Base-by-base conservation (phyloP, 2,888 invertebrate genomes). In the Lasioglossum oenotherae region DNA sequence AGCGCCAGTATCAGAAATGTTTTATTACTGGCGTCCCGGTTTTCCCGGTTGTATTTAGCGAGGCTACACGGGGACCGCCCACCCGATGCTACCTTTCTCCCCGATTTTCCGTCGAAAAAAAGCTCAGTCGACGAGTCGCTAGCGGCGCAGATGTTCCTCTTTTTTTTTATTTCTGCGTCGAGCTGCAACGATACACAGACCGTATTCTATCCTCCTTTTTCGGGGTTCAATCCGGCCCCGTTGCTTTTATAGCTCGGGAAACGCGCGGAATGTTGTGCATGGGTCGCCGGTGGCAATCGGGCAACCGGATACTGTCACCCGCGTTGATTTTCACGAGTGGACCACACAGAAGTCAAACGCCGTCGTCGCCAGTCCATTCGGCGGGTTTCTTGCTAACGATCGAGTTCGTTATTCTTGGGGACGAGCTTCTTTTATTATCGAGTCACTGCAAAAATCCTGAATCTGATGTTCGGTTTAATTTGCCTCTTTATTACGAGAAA, bases 261-360 rank as follows among this genome's bases (percentile, higher is more conserved):
- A 88, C 84, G 84, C 82, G 69, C 64, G 64, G 78, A 81, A 81
- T 27, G 76, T 74, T 53, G 46, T 67, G 72, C 64, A 46, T 49
- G 44, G 71, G 46, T 83, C 72, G 85, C 69, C 60, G 35, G 35
- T 41, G 72, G 84, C 84, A 85, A 85, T 88, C 85, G 83, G 75
- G 64, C 57, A 72, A 75, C 71, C 86, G 78, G 64, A 67, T 75
- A 27, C 27, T 46, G 80, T 81, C 84, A 74, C 82, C 77, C 57
- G 35, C 72, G 81, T 78, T 81, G 84, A 87, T 85, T 83, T 67
- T 81, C 79, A 46, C 44, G 80, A 80, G 82, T 79, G 69, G n/a
- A 73, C 53, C 64, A 74, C 49, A 71, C 46, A 14, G 38, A 44
- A 71, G 46, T 75, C 53, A 27, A 27, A 74, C 74, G 38, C 35